Base-by-base conservation (phyloP, 2,888 invertebrate species). In the Steinernema scapterisci region DNA sequence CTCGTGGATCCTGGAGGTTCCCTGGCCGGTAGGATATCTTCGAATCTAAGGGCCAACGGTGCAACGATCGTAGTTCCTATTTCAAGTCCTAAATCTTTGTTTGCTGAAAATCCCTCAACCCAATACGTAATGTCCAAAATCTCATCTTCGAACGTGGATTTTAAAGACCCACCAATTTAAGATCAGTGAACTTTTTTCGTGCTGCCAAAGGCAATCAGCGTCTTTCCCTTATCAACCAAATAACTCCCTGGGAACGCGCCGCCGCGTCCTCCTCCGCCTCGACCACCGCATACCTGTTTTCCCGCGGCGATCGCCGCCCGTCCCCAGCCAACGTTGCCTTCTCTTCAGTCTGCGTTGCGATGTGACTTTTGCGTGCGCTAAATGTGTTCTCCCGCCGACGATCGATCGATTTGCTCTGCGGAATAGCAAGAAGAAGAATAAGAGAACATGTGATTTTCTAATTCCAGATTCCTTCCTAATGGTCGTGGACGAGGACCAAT, bases 241-340 rank as follows among this genome's bases (percentile, higher is more conserved):
- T 27, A 27, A 31, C 63, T 63, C 3, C n/a, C 21, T 48, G 13
- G 23, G 25, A 13, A 31, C 23, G 63, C 63, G 63, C 27, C 1
- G 63, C 54, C 21, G 13, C 63, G 5, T 9, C 63, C 23, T n/a
- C n/a, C n/a, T n/a, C 27, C 1, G 63, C 54, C 21, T 1, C 63
- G 5, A 3, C 63, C 23, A 16, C 16, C 63, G 31, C 31, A 63
- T 63, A 63, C 63, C 63, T 63, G 63, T 63, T 63, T 63, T 31
- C 63, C 1, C 31, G 11, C 27, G 63, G 25, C 27, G 63, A 63
- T 31, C 31, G 63, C 7, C 63, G 27, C 38, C 38, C 38, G 38
- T 38, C 38, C 38, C 38, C 3, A 38, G 63, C 63, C 27, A 63
- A n/a, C 51, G 54, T 21, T 3, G 21, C 13, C 48, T 3, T 9